Percentiles rank a stretch among this genome's conserved stretches.
These are phyloP conservation scores for Syngnathus rostellatus DNA, from an alignment of 2,797 vertebrate species.

Conservation along the genomic window DNA sequence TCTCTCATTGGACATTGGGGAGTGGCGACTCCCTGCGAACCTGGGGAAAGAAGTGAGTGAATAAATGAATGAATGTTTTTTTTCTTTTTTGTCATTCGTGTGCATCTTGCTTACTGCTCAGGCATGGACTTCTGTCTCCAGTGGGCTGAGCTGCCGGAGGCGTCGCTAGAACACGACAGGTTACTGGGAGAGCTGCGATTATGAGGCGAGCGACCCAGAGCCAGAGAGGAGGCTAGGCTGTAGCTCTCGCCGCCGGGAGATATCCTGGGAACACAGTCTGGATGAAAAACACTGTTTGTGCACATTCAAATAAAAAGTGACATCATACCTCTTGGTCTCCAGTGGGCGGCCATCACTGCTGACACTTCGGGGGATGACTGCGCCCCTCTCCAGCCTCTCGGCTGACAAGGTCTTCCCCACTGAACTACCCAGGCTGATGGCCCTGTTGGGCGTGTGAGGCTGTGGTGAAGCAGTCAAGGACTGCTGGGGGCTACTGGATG, in stretches of 20 bases:
- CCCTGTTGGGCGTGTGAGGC: slow-evolving; percentile 80
- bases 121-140: slow-evolving; percentile 97
- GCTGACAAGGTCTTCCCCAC: slow-evolving; percentile 79
- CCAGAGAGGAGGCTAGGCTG: slow-evolving; percentile 85
- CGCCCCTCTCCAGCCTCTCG: slow-evolving; percentile 77
- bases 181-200: slow-evolving; percentile 95
- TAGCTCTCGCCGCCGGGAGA: slow-evolving; percentile 92
- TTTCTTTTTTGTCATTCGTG: no score
- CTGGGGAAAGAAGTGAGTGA: slow-evolving; percentile 47
- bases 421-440: slow-evolving; percentile 80
- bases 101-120: slow-evolving; percentile 79
- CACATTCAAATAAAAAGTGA: neutral
- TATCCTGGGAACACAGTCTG: slow-evolving; percentile 66
- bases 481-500: slow-evolving; percentile 79
- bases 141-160: slow-evolving; percentile 79
- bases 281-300: slow-evolving; percentile 13
- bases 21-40: slow-evolving; percentile 84
- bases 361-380: slow-evolving; percentile 94
- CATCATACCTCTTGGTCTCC: slow-evolving; percentile 80
- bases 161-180: slow-evolving; percentile 91
- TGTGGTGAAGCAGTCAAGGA: slow-evolving; percentile 75
- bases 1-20: slow-evolving; percentile 84
- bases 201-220: slow-evolving; percentile 83
- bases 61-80: no score
- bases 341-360: slow-evolving; percentile 91